Evolutionary conservation across 2,888 invertebrate species (phyloP), one percentile per base, ranked within the genome.

Genomic region (Drosophila picticornis): DNA sequence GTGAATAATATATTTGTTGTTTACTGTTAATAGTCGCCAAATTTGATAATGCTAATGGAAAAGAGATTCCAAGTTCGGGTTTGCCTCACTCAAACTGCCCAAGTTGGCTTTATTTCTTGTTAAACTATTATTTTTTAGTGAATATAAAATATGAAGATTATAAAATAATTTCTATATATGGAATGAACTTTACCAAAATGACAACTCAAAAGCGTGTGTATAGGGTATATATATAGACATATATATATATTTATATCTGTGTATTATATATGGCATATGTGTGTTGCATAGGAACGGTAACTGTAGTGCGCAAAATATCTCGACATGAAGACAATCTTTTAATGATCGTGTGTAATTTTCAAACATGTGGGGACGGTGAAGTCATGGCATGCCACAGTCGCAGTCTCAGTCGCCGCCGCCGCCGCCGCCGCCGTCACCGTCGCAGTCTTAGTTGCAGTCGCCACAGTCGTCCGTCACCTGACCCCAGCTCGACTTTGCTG

Each of bases 291-390:
- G 63, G 48, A 81, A 64, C 57, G 36, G 66, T 55, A 72, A 64
- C 52, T 60, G 60, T 59, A 50, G 61, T 77, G 63, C 82, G 77
- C 77, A 58, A 91, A 91, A 86, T 88, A 90, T 83, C 86, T 86
- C 89, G 77, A 81, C 89, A 91, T 90, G 87, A 81, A 90, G 84
- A 83, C 87, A 90, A 90, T 90, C 89, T 91, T 91, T 91, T 89
- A 91, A 90, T 91, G 90, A 91, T 90, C 90, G 91, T 90, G 91
- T 89, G 91, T 91, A 91, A 91, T 91, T 91, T 91, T 79, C 78
- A 85, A 91, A 80, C 82, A 85, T 88, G 76, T 83, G 88, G 78
- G 68, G 71, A 75, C 80, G 52, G 58, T 66, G 59, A 59, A 79
- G 74, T 82, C 82, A 78, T 68, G 78, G 62, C 82, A 78, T 61